Base-by-base conservation (phyloP, 2,888 invertebrate species). In the Lucinisca nassula region DNA sequence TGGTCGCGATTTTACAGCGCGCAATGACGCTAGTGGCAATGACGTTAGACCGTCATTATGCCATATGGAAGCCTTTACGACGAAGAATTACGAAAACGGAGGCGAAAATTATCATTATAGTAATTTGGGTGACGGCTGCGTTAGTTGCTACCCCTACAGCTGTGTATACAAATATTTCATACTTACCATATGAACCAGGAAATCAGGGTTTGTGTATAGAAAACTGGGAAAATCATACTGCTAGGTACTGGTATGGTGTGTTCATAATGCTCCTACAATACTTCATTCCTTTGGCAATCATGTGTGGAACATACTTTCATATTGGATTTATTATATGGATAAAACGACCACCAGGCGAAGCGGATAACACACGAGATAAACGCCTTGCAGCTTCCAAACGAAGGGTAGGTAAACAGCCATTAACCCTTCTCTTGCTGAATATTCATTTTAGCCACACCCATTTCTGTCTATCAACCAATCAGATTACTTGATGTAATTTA, bases 11-110 rank as follows among this genome's bases (percentile, higher is more conserved):
- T 17, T 95, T 97, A 82, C 98, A 98, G 85, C 98, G 98, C 95
- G 98, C 99, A 4, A 98, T 99, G 96, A 99, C 99, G 0, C 96
- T 99, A 93, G 98, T 99, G 32, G 98, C 98, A 49, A 98, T 99
- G 96, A 98, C 98, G 91, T 97, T 98, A 79, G 99, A 99, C 96
- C 97, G 98, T 24, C 99, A 98, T 95, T 97, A 98, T 96, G 98
- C 98, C 78, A 98, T 99, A 85, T 98, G 98, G 97, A 98, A 98
- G 97, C 99, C 99, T 0, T 96, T 99, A 79, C 97, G 97, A 90
- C 98, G 98, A 0, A 97, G 98, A 49, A 97, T 98, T 94, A 98
- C 98, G 38, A 98, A 98, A 94, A 97, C 97, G 45, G 97, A 97
- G 17, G 98, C 98, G 0, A 97, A 97, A 86, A 95, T 97, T 84